These are phyloP conservation scores for Poecilia picta DNA, from an alignment of 2,797 vertebrate genomes.

Conservation along the genomic window DNA sequence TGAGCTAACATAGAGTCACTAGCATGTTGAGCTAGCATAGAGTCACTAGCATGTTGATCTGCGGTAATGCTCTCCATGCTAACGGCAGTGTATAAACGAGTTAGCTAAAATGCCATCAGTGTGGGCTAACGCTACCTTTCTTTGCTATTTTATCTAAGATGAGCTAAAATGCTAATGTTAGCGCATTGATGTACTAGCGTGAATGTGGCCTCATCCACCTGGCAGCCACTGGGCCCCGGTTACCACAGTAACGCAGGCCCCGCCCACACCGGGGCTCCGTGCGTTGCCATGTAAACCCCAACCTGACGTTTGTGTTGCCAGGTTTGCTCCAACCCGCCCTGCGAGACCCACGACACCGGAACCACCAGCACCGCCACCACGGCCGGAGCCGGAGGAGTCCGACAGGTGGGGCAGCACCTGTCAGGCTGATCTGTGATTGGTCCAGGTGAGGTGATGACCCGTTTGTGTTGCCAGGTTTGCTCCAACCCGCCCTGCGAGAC, in stretches of 20 bases:
- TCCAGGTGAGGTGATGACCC: slow-evolving; percentile 28
- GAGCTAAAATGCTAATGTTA: too few species aligned
- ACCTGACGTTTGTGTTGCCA: slow-evolving; percentile 47
- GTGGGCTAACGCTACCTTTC: too few species aligned
- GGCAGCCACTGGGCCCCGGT: slow-evolving; percentile 75
- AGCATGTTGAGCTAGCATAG: too few species aligned
- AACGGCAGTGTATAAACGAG: too few species aligned
- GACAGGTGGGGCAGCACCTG: neutral
- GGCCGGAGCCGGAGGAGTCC: slow-evolving; percentile 40
- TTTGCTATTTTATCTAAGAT: too few species aligned
- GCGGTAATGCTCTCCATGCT: too few species aligned
- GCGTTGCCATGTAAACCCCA: too few species aligned
- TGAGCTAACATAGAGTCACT: too few species aligned
- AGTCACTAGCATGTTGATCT: too few species aligned
- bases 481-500: slow-evolving; percentile 71
- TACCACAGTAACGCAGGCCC: slow-evolving; percentile 91
- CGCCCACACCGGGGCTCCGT: slow-evolving; percentile 81
- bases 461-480: slow-evolving; percentile 42
- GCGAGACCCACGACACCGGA: slow-evolving; percentile 85
- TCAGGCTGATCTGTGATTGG: slow-evolving; percentile 39
- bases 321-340: slow-evolving; percentile 83
- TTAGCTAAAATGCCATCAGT: too few species aligned
- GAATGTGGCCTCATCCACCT: too few species aligned
- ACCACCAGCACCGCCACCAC: slow-evolving; percentile 85
- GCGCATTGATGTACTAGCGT: too few species aligned